Evolutionary conservation across 1,140 invertebrate species (phyloP).

Genomic region (Popillia japonica): DNA sequence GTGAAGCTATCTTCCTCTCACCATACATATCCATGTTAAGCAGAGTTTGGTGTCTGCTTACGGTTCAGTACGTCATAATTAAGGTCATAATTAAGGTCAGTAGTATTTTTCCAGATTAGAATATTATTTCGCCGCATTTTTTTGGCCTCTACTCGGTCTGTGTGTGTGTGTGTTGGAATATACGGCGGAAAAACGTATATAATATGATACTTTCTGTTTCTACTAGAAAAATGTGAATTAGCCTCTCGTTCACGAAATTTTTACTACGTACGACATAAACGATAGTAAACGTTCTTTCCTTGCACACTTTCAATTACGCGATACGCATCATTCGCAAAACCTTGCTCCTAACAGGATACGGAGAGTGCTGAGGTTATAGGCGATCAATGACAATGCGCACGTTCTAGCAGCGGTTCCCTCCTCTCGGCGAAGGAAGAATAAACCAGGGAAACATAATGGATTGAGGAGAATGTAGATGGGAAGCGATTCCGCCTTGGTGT

Average conservation of each 20-base stretch:
- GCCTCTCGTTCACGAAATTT: not conserved
- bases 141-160: no score
- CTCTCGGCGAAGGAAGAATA: not conserved
- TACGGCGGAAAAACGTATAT: no score
- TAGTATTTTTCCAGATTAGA: no score
- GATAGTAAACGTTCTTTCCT: not conserved
- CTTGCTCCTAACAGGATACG: not conserved
- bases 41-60: no score
- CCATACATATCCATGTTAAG: no score
- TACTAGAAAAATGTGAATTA: no score
- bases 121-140: no score
- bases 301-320: not conserved
- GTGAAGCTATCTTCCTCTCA: no score
- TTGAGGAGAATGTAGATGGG: not conserved
- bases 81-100: no score
- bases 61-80: no score
- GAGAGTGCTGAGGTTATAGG: constrained; percentile 21
- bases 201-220: no score
- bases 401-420: constrained; percentile 13
- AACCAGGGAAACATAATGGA: constrained; percentile 37
- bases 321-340: not conserved
- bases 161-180: no score
- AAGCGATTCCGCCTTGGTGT: not conserved
- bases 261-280: not conserved
- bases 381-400: constrained; percentile 36